Base-by-base conservation (phyloP, 2,888 invertebrate genomes). In the Chironomus tentans region DNA sequence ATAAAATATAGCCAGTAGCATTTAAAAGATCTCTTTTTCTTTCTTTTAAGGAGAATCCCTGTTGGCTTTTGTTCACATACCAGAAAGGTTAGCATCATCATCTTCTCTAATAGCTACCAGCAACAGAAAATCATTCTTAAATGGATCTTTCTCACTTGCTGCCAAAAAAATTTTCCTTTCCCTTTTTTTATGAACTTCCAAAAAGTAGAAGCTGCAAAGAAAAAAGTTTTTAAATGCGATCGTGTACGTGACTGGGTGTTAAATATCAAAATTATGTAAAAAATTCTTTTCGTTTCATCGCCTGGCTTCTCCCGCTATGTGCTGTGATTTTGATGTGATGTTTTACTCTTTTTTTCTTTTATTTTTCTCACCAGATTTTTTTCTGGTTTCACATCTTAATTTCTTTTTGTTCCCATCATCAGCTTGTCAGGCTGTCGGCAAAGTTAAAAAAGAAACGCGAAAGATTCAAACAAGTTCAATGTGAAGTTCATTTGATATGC, bases 241-340 rank as follows among this genome's bases (percentile, higher is more conserved):
- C 74, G 28, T 22, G 61, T 74, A 74, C 74, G 74, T 74, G 74
- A 74, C 62, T 48, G 28, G 74, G 46, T 74, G 68, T 62, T 68
- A 74, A 74, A 74, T 74, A 68, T 74, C 18, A 68, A 68, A 74
- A 74, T 74, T 74, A 74, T 74, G 74, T 74, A 68, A 74, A 74
- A 38, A 38, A 71, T 56, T 50, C 56, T 56, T 65, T 13, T 65
- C 65, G 18, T 65, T 65, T 65, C 65, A 21, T 22, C 65, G 21
- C 65, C 65, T n/a, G 12, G 18, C 18, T 62, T 62, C 13, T 24
- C 38, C 38, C 10, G 38, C 38, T 38, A 38, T 38, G 38, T 38
- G 38, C 38, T 10, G 38, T 38, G 38, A 38, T 38, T 38, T 38
- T 38, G 38, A 38, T 38, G 38, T 38, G 38, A 38, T 38, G 38